Evolutionary conservation across 2,888 invertebrate genomes (phyloP).

Genomic region (Synanthedon formicaeformis): DNA sequence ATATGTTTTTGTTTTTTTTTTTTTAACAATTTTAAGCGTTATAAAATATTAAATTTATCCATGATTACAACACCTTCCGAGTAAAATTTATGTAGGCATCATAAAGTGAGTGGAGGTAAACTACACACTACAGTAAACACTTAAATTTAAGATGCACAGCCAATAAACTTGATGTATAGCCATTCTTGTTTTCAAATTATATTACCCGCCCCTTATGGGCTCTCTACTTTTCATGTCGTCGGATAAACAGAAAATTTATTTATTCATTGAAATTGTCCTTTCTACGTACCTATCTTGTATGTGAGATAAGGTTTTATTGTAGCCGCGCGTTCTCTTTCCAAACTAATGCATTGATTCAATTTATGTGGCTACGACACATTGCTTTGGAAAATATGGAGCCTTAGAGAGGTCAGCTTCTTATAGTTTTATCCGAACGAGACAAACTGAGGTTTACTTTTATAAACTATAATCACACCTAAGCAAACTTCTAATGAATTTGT

Average conservation of each 20-base stretch:
- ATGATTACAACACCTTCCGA: not conserved
- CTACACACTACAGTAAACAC: not conserved
- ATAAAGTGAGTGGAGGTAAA: not conserved
- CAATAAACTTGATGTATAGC: constrained; percentile 2
- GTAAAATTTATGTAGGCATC: not conserved
- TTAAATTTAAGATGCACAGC: not conserved
- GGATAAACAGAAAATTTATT: constrained; percentile 19
- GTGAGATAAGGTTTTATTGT: not conserved
- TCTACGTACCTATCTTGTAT: not conserved
- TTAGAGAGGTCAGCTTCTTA: too few species aligned
- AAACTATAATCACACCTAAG: too few species aligned
- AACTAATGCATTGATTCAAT: not conserved
- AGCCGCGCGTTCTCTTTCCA: not conserved
- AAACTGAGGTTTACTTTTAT: too few species aligned
- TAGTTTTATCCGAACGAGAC: too few species aligned
- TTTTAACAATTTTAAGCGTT: too few species aligned
- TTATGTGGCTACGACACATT: not conserved
- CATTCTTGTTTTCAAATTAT: not conserved
- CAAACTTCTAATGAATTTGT: too few species aligned
- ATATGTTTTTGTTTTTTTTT: too few species aligned
- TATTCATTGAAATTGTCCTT: constrained; percentile 22
- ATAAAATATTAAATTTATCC: not conserved
- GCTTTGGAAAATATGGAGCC: not conserved
- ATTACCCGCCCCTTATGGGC: not conserved
- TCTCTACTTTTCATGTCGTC: not conserved